Percentiles rank a stretch among this genome's conserved stretches.
Conservation (phyloP, 2,113 vertebrate species). For the Elephantulus edwardii region DNA sequence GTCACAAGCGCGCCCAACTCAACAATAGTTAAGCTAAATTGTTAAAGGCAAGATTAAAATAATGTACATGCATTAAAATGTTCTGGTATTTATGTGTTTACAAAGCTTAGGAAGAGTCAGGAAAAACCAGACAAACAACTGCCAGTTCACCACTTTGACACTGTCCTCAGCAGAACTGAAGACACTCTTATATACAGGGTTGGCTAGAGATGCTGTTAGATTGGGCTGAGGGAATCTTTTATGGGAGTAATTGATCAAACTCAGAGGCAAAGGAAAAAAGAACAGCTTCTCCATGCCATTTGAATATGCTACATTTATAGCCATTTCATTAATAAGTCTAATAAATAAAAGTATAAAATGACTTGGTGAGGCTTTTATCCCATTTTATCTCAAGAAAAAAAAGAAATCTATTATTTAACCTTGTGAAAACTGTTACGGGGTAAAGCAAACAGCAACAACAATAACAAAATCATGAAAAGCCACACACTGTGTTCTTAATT, state of each 20-base stretch:
- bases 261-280: background rate
- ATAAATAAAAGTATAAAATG: background rate
- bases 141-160: background rate
- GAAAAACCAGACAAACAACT: background rate
- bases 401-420: background rate
- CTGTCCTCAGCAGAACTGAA: background rate
- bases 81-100: background rate
- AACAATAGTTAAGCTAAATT: background rate
- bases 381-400: conserved; percentile 30
- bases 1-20: too few relatives aligned
- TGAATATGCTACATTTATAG: background rate
- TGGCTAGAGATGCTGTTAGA: background rate
- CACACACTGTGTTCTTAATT: background rate
- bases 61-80: background rate
- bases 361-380: background rate
- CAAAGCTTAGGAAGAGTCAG: background rate
- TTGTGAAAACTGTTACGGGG: conserved; percentile 1
- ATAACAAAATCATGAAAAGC: background rate
- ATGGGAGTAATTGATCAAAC: background rate
- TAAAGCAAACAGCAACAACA: background rate
- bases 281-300: background rate
- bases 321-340: background rate
- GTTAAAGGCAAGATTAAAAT: conserved; percentile 22
- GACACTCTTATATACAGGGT: fast-evolving
- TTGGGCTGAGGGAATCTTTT: too few relatives aligned